phyloP scores from a whole-genome alignment of 1,140 invertebrate species.

The Holotrichia oblita region DNA sequence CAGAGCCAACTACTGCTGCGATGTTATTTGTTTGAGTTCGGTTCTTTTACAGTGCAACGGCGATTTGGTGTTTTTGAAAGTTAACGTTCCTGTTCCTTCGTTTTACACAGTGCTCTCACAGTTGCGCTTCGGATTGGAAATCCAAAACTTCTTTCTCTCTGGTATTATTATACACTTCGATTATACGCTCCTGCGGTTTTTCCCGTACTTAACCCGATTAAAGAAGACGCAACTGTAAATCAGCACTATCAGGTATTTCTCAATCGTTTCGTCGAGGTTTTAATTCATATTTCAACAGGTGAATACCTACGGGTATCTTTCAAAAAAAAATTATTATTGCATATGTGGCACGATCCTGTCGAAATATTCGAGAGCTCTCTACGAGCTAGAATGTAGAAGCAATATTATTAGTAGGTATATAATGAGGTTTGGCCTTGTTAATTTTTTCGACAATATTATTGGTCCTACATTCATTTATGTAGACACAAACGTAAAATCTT shows the following conservation, averaged over 20 bases:
- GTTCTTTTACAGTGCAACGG: background rate
- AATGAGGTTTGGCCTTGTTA: too few relatives aligned
- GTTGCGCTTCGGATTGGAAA: too few relatives aligned
- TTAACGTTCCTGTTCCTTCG: conserved; percentile 6
- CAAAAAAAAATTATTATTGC: background rate
- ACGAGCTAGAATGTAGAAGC: background rate
- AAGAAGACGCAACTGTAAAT: background rate
- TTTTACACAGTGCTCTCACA: background rate
- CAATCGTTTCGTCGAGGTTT: background rate
- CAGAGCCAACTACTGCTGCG: background rate
- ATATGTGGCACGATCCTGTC: background rate
- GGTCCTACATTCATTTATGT: too few relatives aligned
- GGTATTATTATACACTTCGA: too few relatives aligned
- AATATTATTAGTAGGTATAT: too few relatives aligned
- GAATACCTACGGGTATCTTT: conserved; percentile 1
- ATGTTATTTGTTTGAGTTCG: conserved; percentile 7
- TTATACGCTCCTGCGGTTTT: too few relatives aligned
- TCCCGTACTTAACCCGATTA: background rate
- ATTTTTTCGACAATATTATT: too few relatives aligned
- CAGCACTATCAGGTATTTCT: background rate
- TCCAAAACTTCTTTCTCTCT: too few relatives aligned
- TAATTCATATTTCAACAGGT: conserved; percentile 3
- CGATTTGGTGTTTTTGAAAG: conserved; percentile 18
- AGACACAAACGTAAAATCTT: too few relatives aligned
- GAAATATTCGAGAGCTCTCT: background rate